Conservation (phyloP, 2,797 vertebrate genomes). For the Fistularia tabacaria region DNA sequence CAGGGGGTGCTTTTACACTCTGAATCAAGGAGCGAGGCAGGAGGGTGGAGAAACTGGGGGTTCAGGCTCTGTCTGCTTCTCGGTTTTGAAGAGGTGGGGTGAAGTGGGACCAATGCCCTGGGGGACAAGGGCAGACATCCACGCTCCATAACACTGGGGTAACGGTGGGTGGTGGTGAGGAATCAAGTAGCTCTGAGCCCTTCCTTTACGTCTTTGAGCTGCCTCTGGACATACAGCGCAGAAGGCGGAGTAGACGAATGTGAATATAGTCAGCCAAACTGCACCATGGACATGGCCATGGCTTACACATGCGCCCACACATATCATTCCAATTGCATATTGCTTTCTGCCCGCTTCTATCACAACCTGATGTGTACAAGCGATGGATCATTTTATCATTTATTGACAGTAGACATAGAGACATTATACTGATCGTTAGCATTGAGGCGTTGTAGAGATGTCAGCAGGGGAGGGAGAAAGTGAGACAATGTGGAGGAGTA, state of each 20-base stretch:
- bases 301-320: slow-evolving; percentile 47
- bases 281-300: slow-evolving; percentile 37
- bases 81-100: slow-evolving; percentile 50
- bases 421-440: slow-evolving; percentile 21
- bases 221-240: slow-evolving; percentile 71
- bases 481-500: too few relatives aligned
- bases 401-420: slow-evolving; percentile 30
- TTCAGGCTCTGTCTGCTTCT: slow-evolving; percentile 36
- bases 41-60: slow-evolving; percentile 69
- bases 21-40: slow-evolving; percentile 89
- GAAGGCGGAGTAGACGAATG: slow-evolving; percentile 26
- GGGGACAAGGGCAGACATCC: slow-evolving; percentile 87
- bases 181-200: slow-evolving; percentile 85
- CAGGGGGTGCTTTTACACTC: slow-evolving; percentile 97
- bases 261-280: slow-evolving; percentile 51
- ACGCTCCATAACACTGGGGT: slow-evolving; percentile 83
- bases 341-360: slow-evolving; percentile 33
- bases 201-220: slow-evolving; percentile 69
- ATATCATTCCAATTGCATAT: slow-evolving; percentile 32
- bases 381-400: slow-evolving; percentile 41
- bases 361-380: slow-evolving; percentile 17
- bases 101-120: slow-evolving; percentile 74
- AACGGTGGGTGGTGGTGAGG: slow-evolving; percentile 75
- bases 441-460: slow-evolving; percentile 9
- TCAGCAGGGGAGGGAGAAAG: slow-evolving; percentile 8